Evolutionary conservation across 2,888 invertebrate genomes (phyloP).

Genomic region (Palloptera scutellata): DNA sequence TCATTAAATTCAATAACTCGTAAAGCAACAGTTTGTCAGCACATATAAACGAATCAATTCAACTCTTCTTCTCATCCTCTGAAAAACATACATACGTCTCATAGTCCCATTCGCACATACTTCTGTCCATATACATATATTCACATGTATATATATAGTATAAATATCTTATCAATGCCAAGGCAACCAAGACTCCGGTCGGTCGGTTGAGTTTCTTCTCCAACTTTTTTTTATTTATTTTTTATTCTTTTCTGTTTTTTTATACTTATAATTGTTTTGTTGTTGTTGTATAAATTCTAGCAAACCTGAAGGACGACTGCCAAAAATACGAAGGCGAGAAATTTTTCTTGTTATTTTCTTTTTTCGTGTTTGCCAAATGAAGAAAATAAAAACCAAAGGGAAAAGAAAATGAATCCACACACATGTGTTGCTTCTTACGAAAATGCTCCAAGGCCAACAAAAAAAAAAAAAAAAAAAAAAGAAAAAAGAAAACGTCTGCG

Average conservation of each 20-base stretch:
- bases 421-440: slow-evolving; percentile 31
- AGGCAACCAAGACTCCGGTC: slow-evolving; percentile 23
- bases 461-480: no score
- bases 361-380: slow-evolving; percentile 9
- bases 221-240: neutral
- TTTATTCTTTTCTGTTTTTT: neutral
- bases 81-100: neutral
- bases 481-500: neutral
- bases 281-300: slow-evolving; percentile 6
- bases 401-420: slow-evolving; percentile 12
- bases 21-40: slow-evolving; percentile 4
- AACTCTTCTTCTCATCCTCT: neutral
- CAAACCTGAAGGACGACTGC: slow-evolving; percentile 12
- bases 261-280: slow-evolving; percentile 10
- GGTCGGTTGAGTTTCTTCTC: slow-evolving; percentile 2
- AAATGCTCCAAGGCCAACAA: slow-evolving; percentile 15
- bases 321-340: slow-evolving; percentile 12
- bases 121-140: neutral
- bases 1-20: no score
- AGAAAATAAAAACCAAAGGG: neutral
- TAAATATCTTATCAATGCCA: slow-evolving; percentile 13
- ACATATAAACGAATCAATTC: neutral
- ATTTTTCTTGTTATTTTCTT: neutral
- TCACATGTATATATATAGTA: neutral
- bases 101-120: neutral